Evolutionary conservation across 2,797 vertebrate genomes (phyloP).

Genomic region (Masticophis lateralis): DNA sequence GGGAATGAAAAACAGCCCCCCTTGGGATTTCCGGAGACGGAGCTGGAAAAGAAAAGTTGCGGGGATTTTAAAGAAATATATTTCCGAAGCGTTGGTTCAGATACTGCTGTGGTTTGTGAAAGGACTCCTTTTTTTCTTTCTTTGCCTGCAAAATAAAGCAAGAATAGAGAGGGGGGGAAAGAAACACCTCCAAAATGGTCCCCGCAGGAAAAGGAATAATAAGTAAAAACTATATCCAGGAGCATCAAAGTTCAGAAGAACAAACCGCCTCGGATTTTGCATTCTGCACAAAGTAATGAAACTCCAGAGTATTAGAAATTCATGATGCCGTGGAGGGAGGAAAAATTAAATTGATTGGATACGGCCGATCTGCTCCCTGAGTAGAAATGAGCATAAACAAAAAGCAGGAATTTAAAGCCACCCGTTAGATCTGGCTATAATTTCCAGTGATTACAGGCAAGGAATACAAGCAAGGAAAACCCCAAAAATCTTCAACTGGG

Average conservation of each 20-base stretch:
- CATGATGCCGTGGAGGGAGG: conserved; percentile 50
- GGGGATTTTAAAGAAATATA: conserved; percentile 1
- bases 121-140: not conserved
- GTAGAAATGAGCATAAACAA: conserved; percentile 64
- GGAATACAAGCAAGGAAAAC: conserved; percentile 68
- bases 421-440: conserved; percentile 57
- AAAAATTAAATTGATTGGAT: conserved; percentile 64
- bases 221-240: conserved; percentile 43
- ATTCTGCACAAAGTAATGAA: conserved; percentile 63
- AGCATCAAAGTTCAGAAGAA: conserved; percentile 61
- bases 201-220: conserved; percentile 59
- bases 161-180: not conserved
- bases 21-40: not conserved
- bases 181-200: conserved; percentile 41
- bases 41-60: not conserved
- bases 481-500: conserved; percentile 69
- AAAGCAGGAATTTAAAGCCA: conserved; percentile 67
- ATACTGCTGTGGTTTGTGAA: conserved; percentile 37
- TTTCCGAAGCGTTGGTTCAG: conserved; percentile 32
- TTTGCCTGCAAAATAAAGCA: not conserved
- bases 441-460: conserved; percentile 69
- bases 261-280: conserved; percentile 63
- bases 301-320: conserved; percentile 63
- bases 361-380: conserved; percentile 48
- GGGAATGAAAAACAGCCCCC: not conserved